Conservation (phyloP, 2,888 invertebrate species). For the Nyleta sp. region DNA sequence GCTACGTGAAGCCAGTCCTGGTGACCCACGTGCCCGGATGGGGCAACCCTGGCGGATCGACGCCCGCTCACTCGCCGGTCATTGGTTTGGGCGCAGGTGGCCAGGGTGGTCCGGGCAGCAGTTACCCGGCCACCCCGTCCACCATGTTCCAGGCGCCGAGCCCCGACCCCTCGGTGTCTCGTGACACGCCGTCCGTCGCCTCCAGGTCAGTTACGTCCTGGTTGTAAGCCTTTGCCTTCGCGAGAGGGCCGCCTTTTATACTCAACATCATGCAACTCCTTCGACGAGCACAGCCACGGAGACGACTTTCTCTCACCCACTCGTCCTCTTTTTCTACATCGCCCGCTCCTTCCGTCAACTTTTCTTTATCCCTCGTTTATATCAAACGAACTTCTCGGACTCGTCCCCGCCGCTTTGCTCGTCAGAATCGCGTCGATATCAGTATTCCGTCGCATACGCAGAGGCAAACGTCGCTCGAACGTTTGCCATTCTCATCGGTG, state of each 20-base stretch:
- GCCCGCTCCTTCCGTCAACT: no score
- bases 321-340: no score
- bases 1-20: constrained; percentile 93
- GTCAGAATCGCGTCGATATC: no score
- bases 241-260: constrained; percentile 26
- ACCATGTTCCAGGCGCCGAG: constrained; percentile 86
- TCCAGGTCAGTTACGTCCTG: constrained; percentile 86
- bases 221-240: constrained; percentile 72
- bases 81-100: constrained; percentile 83
- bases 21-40: constrained; percentile 92
- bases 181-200: constrained; percentile 90
- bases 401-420: no score
- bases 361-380: no score
- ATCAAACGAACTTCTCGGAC: no score
- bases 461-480: no score
- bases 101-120: constrained; percentile 81
- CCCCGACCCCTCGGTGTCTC: constrained; percentile 87
- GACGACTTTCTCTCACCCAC: neutral
- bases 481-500: no score
- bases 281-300: neutral
- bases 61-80: constrained; percentile 79
- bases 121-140: constrained; percentile 86
- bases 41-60: constrained; percentile 82
- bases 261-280: constrained; percentile 30
- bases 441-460: no score